Base-by-base conservation (phyloP, 2,888 invertebrate species). In the Lapara coniferarum region DNA sequence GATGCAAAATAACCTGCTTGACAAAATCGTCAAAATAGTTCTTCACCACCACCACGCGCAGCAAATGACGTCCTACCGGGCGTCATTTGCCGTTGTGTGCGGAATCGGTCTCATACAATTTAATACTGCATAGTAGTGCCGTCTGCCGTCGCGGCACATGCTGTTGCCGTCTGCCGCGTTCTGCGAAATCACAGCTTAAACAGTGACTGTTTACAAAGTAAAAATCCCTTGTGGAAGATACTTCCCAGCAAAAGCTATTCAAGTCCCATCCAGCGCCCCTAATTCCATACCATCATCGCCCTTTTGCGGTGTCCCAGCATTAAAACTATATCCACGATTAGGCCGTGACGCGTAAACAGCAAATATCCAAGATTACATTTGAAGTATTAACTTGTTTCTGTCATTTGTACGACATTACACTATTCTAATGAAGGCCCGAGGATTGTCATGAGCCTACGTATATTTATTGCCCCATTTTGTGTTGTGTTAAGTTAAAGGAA, bases 301-400 rank as follows among this genome's bases (percentile, higher is more conserved):
- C 73, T 72, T 78, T 77, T 82, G 85, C 80, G 87, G 86, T 83
- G 80, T 78, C 79, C 77, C 76, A 81, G 87, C 77, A 83, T 89
- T 88, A 86, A 78, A 83, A 79, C 84, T 85, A 86, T 85, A 84
- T 83, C 89, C 85, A 82, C 85, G 88, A 88, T 90, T 89, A 88
- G 87, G 67, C 70, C 71, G 70, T 75, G 72, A 72, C 59, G 44
- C 55, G 66, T 70, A 69, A 73, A 75, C 77, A 72, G 74, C 82
- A 83, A 85, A 86, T 87, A 86, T 84, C 89, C 85, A 73, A 86
- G 89, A 89, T 90, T 89, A 90, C 80, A 78, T 81, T 78, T 58
- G 76, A 83, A 84, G 89, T 83, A 88, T 89, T 89, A 89, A 85
- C 85, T 85, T 77, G 83, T 83, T 80, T 72, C 71, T 73, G 80